Base-by-base conservation (phyloP, 2,888 invertebrate genomes). In the Autographa gamma region DNA sequence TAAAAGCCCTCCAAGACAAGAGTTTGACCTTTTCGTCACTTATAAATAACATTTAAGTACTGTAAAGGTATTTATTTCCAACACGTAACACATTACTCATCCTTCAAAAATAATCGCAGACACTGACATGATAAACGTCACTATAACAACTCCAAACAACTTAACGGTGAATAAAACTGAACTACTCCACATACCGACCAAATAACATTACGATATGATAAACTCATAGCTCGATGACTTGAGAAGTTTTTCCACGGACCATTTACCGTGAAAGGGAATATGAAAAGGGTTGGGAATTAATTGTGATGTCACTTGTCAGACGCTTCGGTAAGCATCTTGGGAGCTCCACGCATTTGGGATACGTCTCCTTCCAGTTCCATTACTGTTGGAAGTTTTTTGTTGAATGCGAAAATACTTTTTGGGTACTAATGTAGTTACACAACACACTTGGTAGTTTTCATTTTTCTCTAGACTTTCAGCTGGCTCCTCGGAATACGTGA, bases 201-300 rank as follows among this genome's bases (percentile, higher is more conserved):
- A 76, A 77, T 73, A 72, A 71, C 74, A 81, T 69, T 54, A 48
- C 71, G 63, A 74, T 81, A 79, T 80, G 77, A 78, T 81, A 83
- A 80, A 80, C 81, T 76, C 77, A 75, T 79, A 77, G 69, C 82
- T 82, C 81, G 79, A 81, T 83, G 83, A 78, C 83, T 83, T 77
- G 87, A 84, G 86, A 90, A 90, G 88, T 90, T 89, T 88, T 87
- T 86, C 87, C 86, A 82, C 89, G 90, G 87, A 81, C 88, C 92
- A 92, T 92, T 92, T 90, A 90, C 89, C 82, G 72, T 73, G 84
- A 86, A 87, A 87, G 76, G 85, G 83, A 85, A 87, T 83, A 86
- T 89, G 89, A 90, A 91, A 92, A 90, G 91, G 92, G 92, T 91
- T 88, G 81, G 73, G 69, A 86, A 87, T 89, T 91, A 91, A 92